Evolutionary conservation across 2,113 vertebrate species (phyloP).

Genomic region (Pseudois nayaur): DNA sequence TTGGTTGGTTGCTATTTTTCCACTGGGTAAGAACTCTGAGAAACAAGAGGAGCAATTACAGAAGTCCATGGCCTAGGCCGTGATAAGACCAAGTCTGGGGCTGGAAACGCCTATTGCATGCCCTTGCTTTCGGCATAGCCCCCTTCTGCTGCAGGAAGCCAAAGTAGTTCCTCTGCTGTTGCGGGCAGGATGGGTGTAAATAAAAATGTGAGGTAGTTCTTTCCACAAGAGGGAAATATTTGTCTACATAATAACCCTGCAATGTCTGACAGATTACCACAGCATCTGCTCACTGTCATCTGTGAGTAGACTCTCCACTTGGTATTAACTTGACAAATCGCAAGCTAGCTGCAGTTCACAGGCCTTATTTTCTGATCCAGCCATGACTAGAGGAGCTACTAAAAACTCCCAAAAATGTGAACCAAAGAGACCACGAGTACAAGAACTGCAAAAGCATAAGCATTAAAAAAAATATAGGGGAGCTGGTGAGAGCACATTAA

Average conservation of each 20-base stretch:
- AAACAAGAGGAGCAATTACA: neutral
- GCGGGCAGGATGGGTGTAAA: neutral
- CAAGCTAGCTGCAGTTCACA: neutral
- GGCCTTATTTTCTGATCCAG: conserved; percentile 1
- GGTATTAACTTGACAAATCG: conserved; percentile 4
- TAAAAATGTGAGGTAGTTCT: conserved; percentile 47
- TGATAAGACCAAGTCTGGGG: neutral
- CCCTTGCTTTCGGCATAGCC: neutral
- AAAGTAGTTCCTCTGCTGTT: neutral
- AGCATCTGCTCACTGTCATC: conserved; percentile 10
- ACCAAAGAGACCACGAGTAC: neutral
- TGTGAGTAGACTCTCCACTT: conserved; percentile 17
- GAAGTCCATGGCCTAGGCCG: neutral
- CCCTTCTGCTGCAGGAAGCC: neutral
- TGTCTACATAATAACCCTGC: conserved; percentile 18
- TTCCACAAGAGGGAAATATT: conserved; percentile 33
- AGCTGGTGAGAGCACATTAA: neutral
- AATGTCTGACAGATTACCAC: conserved; percentile 3
- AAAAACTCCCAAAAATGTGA: neutral
- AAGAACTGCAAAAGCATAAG: neutral
- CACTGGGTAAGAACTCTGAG: neutral
- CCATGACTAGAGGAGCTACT: neutral
- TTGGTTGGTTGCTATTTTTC: neutral
- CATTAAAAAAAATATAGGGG: neutral
- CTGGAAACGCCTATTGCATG: neutral